Base-by-base conservation (phyloP, 2,888 invertebrate species). In the Ferrisia virgata region DNA sequence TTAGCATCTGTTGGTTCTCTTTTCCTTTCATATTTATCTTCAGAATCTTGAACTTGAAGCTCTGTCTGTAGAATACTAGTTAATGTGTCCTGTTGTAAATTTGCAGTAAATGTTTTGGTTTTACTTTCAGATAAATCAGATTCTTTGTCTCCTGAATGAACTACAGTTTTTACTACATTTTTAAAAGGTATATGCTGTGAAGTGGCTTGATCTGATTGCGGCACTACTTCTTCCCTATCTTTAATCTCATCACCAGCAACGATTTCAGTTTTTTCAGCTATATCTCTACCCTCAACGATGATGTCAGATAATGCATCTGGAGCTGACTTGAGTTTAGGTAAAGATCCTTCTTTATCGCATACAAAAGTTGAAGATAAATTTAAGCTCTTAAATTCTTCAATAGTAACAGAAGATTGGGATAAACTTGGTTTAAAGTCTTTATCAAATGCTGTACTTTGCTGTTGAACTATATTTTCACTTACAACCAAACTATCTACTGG, bases 191-290 rank as follows among this genome's bases (percentile, higher is more conserved):
- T 39, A 69, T 86, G 86, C 18, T 85, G 85, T 25, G 86, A 64
- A 0, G 87, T 90, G 85, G 88, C 88, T 87, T 89, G 91, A 47
- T 90, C 90, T 69, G 90, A 85, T 85, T 87, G 88, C 1, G 91
- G 88, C 82, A 88, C 89, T 4, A 89, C 89, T 85, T 87, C 53
- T 1, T 81, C 33, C 9, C 47, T 31, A 25, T 33, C 33, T 18
- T 33, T 58, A 5, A 36, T 5, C 22, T 64, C 81, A 81, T 81
- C 81, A 36, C 28, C 11, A 11, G 58, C 11, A n/a, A 81, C n/a
- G 13, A 81, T 18, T 58, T 81, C 81, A 15, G 36, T 58, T 2
- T 9, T 81, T 86, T 53, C 58, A 22, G 81, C 81, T 36, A 58
- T 81, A n/a, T 81, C 81, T 36, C 81, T 81, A 0, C 81, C 81